Evolutionary conservation across 2,797 vertebrate species (phyloP).

Genomic region (Lophius americanus): DNA sequence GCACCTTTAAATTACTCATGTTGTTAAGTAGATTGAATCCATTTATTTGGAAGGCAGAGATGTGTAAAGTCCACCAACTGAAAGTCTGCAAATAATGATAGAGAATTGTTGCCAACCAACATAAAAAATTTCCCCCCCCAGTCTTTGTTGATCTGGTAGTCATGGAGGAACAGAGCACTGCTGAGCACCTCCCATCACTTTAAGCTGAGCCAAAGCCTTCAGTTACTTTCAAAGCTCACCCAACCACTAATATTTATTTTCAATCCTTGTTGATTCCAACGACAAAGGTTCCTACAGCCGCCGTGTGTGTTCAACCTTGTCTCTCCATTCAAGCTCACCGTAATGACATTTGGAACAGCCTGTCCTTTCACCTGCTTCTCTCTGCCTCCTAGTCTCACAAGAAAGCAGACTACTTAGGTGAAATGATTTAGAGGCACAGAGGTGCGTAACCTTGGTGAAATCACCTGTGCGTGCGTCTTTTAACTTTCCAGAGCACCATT

Average conservation of each 20-base stretch:
- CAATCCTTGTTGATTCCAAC: slow-evolving; percentile 16
- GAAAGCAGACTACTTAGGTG: slow-evolving; percentile 5
- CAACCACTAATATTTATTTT: slow-evolving; percentile 12
- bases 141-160: slow-evolving; percentile 8
- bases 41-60: too few relatives aligned
- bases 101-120: neutral
- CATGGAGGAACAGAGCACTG: slow-evolving; percentile 1
- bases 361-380: slow-evolving; percentile 27
- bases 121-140: slow-evolving; percentile 1
- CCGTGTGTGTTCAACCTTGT: neutral
- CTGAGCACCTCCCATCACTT: neutral
- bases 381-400: slow-evolving; percentile 18
- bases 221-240: slow-evolving; percentile 18
- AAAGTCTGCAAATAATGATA: too few relatives aligned
- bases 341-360: slow-evolving; percentile 6
- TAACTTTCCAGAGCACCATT: slow-evolving; percentile 53
- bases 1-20: too few relatives aligned
- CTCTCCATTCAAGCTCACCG: neutral
- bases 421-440: slow-evolving; percentile 33
- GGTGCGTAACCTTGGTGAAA: slow-evolving; percentile 38
- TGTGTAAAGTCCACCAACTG: too few relatives aligned
- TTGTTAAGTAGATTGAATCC: too few relatives aligned
- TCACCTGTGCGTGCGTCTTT: slow-evolving; percentile 43
- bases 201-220: neutral
- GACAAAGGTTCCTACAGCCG: neutral